Evolutionary conservation across 2,888 invertebrate species (phyloP).

Genomic region (Pilophorus perplexus): DNA sequence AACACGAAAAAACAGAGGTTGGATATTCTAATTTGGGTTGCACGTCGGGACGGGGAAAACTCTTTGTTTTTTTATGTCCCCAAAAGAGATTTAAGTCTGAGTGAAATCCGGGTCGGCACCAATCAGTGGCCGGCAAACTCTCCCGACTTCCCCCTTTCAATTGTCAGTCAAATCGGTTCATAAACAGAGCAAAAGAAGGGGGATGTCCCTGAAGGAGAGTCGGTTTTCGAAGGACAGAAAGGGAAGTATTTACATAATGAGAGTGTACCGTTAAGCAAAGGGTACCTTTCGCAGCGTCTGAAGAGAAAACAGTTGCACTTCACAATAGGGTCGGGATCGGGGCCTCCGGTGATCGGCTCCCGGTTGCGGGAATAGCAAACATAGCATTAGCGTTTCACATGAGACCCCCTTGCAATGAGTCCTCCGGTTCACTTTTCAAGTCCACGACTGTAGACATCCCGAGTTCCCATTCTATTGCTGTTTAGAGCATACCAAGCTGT

Average conservation of each 20-base stretch:
- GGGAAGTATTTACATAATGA: constrained; percentile 38
- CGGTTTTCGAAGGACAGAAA: constrained; percentile 9
- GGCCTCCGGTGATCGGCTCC: not conserved
- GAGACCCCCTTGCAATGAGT: constrained; percentile 4
- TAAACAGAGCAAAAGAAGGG: constrained; percentile 33
- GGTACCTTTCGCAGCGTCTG: constrained; percentile 13
- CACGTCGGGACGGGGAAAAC: not conserved
- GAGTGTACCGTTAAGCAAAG: constrained; percentile 29
- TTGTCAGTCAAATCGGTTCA: constrained; percentile 41
- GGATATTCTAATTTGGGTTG: not conserved
- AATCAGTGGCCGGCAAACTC: constrained; percentile 19
- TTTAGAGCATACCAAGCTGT: no score
- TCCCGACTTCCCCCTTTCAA: constrained; percentile 23
- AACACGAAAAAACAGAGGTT: not conserved
- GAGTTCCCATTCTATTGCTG: no score
- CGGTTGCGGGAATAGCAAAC: constrained; percentile 24
- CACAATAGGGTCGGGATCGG: constrained; percentile 31
- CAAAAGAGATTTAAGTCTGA: not conserved
- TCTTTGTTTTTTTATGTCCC: not conserved
- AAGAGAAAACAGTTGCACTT: constrained; percentile 38
- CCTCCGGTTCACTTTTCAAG: not conserved
- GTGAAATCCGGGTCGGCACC: not conserved
- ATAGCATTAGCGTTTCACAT: constrained; percentile 2
- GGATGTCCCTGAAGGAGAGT: not conserved
- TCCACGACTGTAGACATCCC: no score